phyloP scores from a whole-genome alignment of 2,113 vertebrate genomes.

The Engystomops pustulosus region DNA sequence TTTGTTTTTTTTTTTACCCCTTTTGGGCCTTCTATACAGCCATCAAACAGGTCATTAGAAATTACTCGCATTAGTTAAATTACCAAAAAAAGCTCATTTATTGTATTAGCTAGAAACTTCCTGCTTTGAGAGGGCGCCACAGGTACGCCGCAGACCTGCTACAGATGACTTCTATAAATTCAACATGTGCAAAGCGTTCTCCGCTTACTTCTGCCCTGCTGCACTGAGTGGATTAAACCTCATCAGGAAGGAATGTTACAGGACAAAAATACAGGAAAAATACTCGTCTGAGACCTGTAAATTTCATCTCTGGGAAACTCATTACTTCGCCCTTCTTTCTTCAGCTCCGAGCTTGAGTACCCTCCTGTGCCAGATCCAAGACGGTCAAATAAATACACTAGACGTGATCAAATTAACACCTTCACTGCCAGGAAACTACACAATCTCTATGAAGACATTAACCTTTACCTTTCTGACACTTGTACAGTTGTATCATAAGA shows the following conservation, averaged over 20 bases:
- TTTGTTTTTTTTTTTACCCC: too few species aligned
- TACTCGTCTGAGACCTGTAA: slow-evolving; percentile 59
- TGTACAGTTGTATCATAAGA: neutral
- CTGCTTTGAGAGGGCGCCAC: too few species aligned
- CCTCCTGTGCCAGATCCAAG: slow-evolving; percentile 51
- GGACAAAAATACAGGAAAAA: slow-evolving; percentile 59
- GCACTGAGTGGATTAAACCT: slow-evolving; percentile 59
- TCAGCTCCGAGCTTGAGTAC: slow-evolving; percentile 37
- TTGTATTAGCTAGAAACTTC: too few species aligned
- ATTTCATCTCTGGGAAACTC: slow-evolving; percentile 60
- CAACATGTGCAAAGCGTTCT: slow-evolving; percentile 36
- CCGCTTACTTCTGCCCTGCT: slow-evolving; percentile 50
- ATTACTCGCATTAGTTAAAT: too few species aligned
- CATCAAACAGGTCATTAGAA: too few species aligned
- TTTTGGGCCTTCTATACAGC: too few species aligned
- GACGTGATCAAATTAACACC: slow-evolving; percentile 55
- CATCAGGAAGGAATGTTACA: slow-evolving; percentile 59
- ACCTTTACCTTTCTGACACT: neutral
- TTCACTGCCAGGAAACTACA: slow-evolving; percentile 47
- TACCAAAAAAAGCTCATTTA: too few species aligned
- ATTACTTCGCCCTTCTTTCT: slow-evolving; percentile 54
- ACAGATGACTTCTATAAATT: slow-evolving; percentile 31
- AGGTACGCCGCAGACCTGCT: slow-evolving; percentile 1
- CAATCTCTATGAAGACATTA: slow-evolving; percentile 30
- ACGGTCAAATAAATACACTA: slow-evolving; percentile 49